Conservation (phyloP, 2,888 invertebrate species). For the Microplitis manilae region DNA sequence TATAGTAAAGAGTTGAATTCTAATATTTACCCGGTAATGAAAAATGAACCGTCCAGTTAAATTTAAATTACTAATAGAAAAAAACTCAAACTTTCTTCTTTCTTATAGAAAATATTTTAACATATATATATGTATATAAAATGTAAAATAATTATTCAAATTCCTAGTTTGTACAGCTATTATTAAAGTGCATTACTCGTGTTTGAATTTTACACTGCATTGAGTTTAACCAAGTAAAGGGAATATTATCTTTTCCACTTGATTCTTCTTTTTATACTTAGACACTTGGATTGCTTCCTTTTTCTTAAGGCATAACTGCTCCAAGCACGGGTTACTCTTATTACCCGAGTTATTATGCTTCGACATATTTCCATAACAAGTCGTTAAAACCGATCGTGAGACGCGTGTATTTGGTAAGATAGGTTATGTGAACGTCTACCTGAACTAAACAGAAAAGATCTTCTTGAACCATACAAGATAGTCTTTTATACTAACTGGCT, state of each 20-base stretch:
- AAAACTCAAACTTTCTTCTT: neutral
- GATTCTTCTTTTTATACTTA: conserved; percentile 41
- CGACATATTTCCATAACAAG: conserved; percentile 69
- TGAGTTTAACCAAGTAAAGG: neutral
- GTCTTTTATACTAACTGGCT: conserved; percentile 2
- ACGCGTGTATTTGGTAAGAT: conserved; percentile 40
- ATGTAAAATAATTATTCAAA: neutral
- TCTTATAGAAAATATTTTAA: neutral
- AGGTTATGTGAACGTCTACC: conserved; percentile 27
- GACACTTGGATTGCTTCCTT: conserved; percentile 48
- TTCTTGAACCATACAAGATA: conserved; percentile 2
- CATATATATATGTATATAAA: neutral
- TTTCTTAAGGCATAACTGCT: conserved; percentile 35
- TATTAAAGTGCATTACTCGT: neutral
- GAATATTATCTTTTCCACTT: conserved; percentile 3
- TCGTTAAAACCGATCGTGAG: conserved; percentile 57
- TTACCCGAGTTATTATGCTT: conserved; percentile 67
- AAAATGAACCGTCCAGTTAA: no score
- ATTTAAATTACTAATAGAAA: no score
- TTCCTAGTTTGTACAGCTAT: neutral
- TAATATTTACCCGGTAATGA: no score
- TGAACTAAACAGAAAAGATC: neutral
- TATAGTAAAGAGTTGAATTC: no score
- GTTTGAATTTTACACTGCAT: neutral
- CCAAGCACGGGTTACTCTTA: conserved; percentile 52